These are phyloP conservation scores for Perognathus longimembris DNA, from an alignment of 2,113 vertebrate species.

Conservation along the genomic window DNA sequence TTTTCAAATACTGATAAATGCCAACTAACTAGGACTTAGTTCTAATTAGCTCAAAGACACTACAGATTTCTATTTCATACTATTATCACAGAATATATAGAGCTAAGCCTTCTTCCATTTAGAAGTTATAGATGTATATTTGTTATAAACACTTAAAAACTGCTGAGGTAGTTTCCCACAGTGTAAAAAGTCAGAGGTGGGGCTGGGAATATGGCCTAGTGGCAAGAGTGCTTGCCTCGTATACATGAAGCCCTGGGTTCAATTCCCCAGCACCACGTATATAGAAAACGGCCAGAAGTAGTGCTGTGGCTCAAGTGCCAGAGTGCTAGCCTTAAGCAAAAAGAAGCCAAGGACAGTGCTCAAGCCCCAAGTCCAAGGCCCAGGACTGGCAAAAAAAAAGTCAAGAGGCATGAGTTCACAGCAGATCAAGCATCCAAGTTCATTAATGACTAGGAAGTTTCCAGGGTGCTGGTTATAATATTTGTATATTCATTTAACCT, in stretches of 20 bases:
- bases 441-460: conserved; percentile 28
- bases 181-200: conserved; percentile 5
- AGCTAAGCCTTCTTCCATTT: not conserved
- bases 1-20: conserved; percentile 47
- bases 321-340: too few relatives aligned
- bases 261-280: too few relatives aligned
- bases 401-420: not conserved
- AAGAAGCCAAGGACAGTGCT: too few relatives aligned
- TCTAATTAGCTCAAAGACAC: conserved; percentile 41
- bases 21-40: not conserved
- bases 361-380: too few relatives aligned
- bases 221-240: too few relatives aligned
- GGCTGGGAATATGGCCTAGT: too few relatives aligned
- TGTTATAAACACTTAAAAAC: conserved; percentile 36
- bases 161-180: not conserved
- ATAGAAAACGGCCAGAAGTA: too few relatives aligned
- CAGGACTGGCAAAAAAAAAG: too few relatives aligned
- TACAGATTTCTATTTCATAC: not conserved
- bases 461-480: conserved; percentile 14
- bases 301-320: too few relatives aligned
- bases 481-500: not conserved
- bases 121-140: not conserved
- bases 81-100: not conserved
- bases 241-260: too few relatives aligned
- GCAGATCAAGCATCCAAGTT: not conserved